phyloP scores from a whole-genome alignment of 2,797 vertebrate genomes.

The Galagoides demidoff region DNA sequence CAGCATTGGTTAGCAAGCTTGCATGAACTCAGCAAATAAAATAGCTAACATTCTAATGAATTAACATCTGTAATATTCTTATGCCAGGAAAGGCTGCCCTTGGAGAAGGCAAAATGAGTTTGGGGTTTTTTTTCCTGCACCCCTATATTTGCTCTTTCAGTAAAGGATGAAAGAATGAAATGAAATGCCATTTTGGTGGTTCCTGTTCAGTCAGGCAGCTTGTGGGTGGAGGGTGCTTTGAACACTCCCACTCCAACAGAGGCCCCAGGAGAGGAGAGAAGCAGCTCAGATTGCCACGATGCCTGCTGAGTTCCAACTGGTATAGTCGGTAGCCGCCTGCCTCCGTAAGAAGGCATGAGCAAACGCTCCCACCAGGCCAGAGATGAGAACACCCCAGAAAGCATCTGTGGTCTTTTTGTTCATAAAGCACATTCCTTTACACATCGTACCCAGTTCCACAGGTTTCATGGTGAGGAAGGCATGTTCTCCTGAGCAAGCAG shows the following conservation, averaged over 20 bases:
- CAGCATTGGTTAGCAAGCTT: background rate
- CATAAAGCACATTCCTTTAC: background rate
- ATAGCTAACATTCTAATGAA: background rate
- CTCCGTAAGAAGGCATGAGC: background rate
- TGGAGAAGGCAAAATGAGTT: background rate
- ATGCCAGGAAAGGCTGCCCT: background rate
- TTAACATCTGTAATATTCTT: background rate
- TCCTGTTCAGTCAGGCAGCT: background rate
- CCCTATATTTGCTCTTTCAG: background rate
- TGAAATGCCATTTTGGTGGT: background rate
- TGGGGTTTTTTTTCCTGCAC: background rate
- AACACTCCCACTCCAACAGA: background rate
- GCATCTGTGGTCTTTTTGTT: background rate
- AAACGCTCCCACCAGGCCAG: background rate
- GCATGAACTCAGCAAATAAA: background rate
- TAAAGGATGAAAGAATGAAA: constrained; percentile 8
- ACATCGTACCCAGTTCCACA: background rate
- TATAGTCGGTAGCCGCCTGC: fast-evolving
- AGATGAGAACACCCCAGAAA: background rate
- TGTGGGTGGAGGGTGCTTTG: background rate
- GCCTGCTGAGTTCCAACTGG: background rate
- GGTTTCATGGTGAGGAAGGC: background rate
- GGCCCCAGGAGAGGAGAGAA: background rate
- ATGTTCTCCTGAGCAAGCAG: background rate
- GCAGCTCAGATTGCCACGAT: fast-evolving